These are phyloP conservation scores for Drosophila setosimentum DNA, from an alignment of 2,888 invertebrate species.

Conservation along the genomic window DNA sequence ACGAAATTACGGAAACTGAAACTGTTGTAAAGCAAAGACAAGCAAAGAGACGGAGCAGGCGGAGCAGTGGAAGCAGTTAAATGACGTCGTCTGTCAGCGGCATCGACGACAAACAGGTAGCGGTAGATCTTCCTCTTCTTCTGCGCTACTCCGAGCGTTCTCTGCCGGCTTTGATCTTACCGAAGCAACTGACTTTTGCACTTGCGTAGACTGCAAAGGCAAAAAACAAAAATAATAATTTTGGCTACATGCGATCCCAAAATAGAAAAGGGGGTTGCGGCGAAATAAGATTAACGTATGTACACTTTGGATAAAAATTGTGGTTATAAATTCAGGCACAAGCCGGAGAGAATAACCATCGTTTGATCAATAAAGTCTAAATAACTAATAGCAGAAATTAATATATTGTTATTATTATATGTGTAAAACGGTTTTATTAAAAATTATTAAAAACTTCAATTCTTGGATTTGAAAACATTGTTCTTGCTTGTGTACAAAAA, in stretches of 20 bases:
- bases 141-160: slow-evolving; percentile 36
- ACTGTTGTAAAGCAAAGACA: slow-evolving; percentile 61
- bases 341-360: background rate
- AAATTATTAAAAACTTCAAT: background rate
- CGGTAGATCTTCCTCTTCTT: slow-evolving; percentile 18
- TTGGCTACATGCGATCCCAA: slow-evolving; percentile 24
- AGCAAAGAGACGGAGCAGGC: background rate
- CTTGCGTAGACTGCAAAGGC: slow-evolving; percentile 45
- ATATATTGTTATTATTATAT: background rate
- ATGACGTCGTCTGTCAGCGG: slow-evolving; percentile 40
- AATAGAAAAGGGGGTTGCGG: slow-evolving; percentile 11
- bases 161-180: slow-evolving; percentile 68
- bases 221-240: background rate
- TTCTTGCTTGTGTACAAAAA: background rate
- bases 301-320: background rate
- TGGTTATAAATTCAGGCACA: background rate
- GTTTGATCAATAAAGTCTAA: background rate
- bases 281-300: slow-evolving; percentile 42
- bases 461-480: background rate
- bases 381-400: background rate
- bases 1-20: slow-evolving; percentile 76
- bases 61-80: slow-evolving; percentile 8
- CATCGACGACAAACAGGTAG: slow-evolving; percentile 63
- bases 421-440: background rate
- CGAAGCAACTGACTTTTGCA: slow-evolving; percentile 69